Evolutionary conservation across 2,888 invertebrate genomes (phyloP), one percentile per base, ranked within the genome.

Genomic region (Epirrita christyi): DNA sequence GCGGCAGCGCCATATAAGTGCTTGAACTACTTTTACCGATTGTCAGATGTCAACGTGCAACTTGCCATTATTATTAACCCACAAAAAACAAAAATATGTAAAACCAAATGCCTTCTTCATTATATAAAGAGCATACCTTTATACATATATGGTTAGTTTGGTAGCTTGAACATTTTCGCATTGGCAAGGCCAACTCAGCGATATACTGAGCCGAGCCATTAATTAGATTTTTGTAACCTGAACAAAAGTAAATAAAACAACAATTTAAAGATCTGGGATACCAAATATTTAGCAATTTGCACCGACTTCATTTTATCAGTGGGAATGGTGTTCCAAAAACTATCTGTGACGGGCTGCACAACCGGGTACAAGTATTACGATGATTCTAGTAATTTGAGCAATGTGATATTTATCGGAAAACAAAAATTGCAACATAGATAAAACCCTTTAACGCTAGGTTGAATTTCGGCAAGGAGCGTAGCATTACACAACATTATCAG

Each of bases 401-500:
- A 14, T 38, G 14, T 13, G 14, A 14, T 13, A 38, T 14, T 14
- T 6, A 36, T 11, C 5, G 40, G 15, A 7, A 14, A 14, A 40
- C 13, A 40, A 14, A 40, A 40, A 40, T 6, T 7, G 15, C 14
- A 14, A 14, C 13, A 1, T 13, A 21, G 6, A 41, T 13, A 1
- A 3, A n/a, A 5, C 13, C 7, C 7, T 2, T 2, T 14, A 14
- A 38, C n/a, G 5, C 7, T 36, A 3, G 9, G 36, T 36, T 38
- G 14, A 8, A 14, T 14, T 38, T 41, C 9, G 21, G 41, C 15
- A n/a, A 27, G n/a, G 40, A 9, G 41, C 41, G 6, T 15, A 46
- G 21, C 41, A 43, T 27, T 14, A 49, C 5, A 43, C 15, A 13
- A 43, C 43, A 28, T 15, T n/a, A 11, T 28, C 55, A 67, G 49